A percentile compares a stretch with the other conserved stretches of the same genome.
phyloP scores from a whole-genome alignment of 2,888 invertebrate species.

The Heliconius hortense region DNA sequence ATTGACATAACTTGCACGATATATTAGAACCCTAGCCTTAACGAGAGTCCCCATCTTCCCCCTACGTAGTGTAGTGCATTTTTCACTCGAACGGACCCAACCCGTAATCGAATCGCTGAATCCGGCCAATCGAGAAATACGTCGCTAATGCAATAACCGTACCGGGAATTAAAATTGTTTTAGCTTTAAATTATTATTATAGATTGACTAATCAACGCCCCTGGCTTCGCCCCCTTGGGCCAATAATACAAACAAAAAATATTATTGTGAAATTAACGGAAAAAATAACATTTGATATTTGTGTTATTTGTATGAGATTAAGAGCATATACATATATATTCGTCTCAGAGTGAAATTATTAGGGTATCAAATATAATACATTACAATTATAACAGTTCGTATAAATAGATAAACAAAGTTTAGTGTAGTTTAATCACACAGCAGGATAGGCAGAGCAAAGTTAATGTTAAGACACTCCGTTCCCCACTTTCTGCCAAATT shows the following conservation, averaged over 20 bases:
- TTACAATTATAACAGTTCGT: no score
- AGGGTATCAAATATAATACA: no score
- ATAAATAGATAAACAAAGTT: no score
- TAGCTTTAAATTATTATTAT: conserved; percentile 32
- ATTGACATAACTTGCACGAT: background rate
- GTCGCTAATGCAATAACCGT: conserved; percentile 64
- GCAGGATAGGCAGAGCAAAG: no score
- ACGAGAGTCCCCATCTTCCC: conserved; percentile 34
- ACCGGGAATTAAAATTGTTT: conserved; percentile 40
- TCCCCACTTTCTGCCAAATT: no score
- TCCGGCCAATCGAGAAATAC: conserved; percentile 73
- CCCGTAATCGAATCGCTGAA: conserved; percentile 59
- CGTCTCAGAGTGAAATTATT: no score
- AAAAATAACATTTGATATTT: no score
- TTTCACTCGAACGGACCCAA: conserved; percentile 49
- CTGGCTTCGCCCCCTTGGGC: background rate
- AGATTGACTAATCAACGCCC: conserved; percentile 9
- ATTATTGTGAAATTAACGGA: no score
- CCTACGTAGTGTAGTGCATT: conserved; percentile 51
- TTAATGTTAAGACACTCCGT: no score
- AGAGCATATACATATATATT: no score
- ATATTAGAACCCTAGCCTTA: conserved; percentile 21
- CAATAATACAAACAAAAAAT: background rate
- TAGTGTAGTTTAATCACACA: no score
- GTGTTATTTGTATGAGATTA: no score